A percentile compares a stretch with the other conserved stretches of the same genome.
These are phyloP conservation scores for Leptatherina wallacei DNA, from an alignment of 2,797 vertebrate species.

Conservation along the genomic window DNA sequence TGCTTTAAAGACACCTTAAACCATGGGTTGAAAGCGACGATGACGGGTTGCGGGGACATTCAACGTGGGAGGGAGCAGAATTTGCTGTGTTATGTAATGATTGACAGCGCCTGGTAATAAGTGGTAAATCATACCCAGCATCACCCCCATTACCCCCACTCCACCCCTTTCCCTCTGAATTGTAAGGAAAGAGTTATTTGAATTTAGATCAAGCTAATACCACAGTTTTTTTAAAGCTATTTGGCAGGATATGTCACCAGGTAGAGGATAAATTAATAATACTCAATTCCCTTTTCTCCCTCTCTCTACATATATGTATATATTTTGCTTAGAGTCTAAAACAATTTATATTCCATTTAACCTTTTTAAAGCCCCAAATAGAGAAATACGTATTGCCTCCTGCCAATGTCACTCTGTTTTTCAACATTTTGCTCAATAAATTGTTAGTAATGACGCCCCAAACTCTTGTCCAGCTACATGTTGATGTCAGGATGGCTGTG, in stretches of 20 bases:
- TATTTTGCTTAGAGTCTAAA: neutral
- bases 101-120: constrained; percentile 72
- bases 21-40: constrained; percentile 78
- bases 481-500: constrained; percentile 47
- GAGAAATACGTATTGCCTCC: neutral
- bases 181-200: constrained; percentile 7
- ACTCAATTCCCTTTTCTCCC: neutral
- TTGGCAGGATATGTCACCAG: constrained; percentile 15
- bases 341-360: neutral
- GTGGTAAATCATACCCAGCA: constrained; percentile 46
- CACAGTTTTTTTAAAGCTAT: constrained; percentile 3
- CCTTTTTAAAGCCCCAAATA: constrained; percentile 1
- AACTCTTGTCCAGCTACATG: constrained; percentile 18
- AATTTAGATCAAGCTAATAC: constrained; percentile 7
- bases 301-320: neutral
- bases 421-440: constrained; percentile 10
- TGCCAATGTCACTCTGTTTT: constrained; percentile 15
- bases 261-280: constrained; percentile 12
- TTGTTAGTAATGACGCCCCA: constrained; percentile 49
- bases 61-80: constrained; percentile 73
- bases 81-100: constrained; percentile 78
- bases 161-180: constrained; percentile 23
- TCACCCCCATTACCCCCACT: constrained; percentile 5
- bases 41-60: constrained; percentile 69
- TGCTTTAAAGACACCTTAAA: constrained; percentile 56